Conservation (phyloP, 2,113 vertebrate genomes). For the Excalfactoria chinensis region DNA sequence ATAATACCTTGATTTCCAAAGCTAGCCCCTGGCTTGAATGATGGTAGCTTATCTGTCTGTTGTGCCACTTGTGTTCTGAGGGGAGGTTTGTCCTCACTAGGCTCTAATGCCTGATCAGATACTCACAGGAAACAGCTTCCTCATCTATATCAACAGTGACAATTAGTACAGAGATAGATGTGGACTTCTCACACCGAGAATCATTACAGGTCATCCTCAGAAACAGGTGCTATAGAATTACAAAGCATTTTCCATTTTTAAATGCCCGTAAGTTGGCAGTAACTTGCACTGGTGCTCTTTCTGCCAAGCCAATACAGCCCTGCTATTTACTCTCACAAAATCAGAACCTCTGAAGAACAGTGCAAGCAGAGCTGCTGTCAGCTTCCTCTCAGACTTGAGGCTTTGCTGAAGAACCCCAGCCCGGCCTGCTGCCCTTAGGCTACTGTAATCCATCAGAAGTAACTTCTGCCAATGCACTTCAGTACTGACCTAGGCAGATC, state of each 20-base stretch:
- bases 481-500: neutral
- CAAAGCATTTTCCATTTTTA: neutral
- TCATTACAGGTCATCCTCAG: neutral
- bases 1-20: neutral
- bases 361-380: neutral
- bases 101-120: neutral
- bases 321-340: neutral
- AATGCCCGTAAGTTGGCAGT: neutral
- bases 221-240: neutral
- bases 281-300: neutral
- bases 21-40: neutral
- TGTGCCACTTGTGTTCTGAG: neutral
- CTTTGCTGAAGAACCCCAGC: neutral
- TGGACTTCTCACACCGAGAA: neutral
- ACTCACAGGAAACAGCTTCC: neutral
- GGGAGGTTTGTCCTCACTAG: constrained; percentile 4
- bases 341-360: neutral
- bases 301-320: neutral
- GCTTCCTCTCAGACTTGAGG: neutral
- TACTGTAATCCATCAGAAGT: neutral
- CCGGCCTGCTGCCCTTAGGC: neutral
- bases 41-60: neutral
- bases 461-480: neutral
- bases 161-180: neutral
- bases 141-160: neutral